Evolutionary conservation across 2,888 invertebrate species (phyloP).

Genomic region (Tetanocera ferruginea): DNA sequence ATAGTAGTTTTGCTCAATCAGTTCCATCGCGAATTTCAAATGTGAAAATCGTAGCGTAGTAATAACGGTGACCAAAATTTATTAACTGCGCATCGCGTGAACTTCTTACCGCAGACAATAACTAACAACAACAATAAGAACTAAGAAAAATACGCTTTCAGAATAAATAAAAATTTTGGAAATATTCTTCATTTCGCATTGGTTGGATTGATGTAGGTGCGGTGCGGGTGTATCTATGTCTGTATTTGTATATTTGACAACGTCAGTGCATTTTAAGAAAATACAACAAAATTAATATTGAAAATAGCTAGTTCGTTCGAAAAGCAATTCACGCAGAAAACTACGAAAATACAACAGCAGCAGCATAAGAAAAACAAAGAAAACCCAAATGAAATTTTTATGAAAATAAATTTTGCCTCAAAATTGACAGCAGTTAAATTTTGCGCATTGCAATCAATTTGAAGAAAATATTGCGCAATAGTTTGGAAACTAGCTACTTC

Average conservation of each 20-base stretch:
- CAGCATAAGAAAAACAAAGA: not conserved
- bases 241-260: not conserved
- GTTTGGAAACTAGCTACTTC: not conserved
- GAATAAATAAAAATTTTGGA: not conserved
- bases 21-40: constrained; percentile 8
- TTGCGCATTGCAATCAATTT: not conserved
- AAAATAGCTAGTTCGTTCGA: not conserved
- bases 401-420: not conserved
- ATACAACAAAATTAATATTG: not conserved
- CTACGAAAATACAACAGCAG: too few species aligned
- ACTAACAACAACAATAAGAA: not conserved
- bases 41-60: not conserved
- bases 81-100: not conserved
- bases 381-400: not conserved
- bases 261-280: not conserved
- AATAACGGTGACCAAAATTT: not conserved
- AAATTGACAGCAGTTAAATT: not conserved
- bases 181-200: not conserved
- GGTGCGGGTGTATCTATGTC: not conserved
- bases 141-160: not conserved
- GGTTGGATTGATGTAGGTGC: not conserved
- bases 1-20: not conserved
- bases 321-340: not conserved
- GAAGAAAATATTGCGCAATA: not conserved
- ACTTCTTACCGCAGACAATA: not conserved